Evolutionary conservation across 2,888 invertebrate genomes (phyloP).

Genomic region (Mechanitis mazaeus): DNA sequence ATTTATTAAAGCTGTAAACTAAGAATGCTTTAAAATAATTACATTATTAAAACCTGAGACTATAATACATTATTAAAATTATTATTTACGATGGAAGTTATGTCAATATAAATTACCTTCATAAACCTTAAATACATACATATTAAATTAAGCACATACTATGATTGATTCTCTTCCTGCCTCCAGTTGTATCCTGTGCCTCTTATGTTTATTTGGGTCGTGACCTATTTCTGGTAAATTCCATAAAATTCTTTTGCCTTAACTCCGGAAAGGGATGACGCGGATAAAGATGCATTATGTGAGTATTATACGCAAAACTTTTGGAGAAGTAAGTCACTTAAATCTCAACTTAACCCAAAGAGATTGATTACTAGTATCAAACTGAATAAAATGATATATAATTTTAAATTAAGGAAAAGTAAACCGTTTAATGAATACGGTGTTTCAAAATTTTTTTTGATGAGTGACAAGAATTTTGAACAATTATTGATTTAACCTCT

Average conservation of each 20-base stretch:
- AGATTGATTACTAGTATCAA: too few species aligned
- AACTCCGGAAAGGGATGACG: conserved; percentile 1
- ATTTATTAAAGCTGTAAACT: too few species aligned
- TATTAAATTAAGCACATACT: not conserved
- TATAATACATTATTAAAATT: too few species aligned
- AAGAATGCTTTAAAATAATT: too few species aligned
- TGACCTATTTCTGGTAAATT: not conserved
- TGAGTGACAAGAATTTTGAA: too few species aligned
- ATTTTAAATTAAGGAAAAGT: too few species aligned
- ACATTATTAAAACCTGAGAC: too few species aligned
- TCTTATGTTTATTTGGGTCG: conserved; percentile 3
- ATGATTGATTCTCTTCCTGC: not conserved
- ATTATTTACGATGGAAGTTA: not conserved
- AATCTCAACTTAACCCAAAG: not conserved
- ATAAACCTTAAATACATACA: not conserved
- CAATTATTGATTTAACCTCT: too few species aligned
- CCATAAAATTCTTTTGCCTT: not conserved
- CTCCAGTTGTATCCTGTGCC: not conserved
- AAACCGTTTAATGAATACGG: too few species aligned
- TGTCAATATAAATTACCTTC: not conserved
- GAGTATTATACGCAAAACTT: not conserved
- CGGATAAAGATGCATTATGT: not conserved
- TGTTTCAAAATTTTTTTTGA: too few species aligned
- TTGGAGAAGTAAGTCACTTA: not conserved
- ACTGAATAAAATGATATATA: too few species aligned